Evolutionary conservation across 2,797 vertebrate genomes (phyloP).

Genomic region (Tadarida brasiliensis): DNA sequence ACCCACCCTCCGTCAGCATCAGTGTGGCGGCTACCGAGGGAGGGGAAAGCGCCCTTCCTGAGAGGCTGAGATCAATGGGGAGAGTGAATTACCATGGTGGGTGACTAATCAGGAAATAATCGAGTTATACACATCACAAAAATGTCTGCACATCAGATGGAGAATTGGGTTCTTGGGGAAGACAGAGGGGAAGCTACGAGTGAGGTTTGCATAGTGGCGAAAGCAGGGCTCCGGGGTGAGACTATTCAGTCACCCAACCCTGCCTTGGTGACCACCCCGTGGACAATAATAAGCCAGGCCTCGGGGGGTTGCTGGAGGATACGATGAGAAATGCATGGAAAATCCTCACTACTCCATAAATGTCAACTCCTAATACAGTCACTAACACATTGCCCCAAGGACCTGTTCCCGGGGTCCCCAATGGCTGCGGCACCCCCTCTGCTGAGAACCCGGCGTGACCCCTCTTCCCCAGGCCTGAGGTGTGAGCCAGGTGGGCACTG

Average conservation of each 20-base stretch:
- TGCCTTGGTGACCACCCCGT: neutral
- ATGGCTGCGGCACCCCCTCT: neutral
- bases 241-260: no score
- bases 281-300: neutral
- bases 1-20: neutral
- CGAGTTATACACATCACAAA: neutral
- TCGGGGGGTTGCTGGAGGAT: neutral
- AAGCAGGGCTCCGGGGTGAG: no score
- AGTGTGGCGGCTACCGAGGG: neutral
- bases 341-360: neutral
- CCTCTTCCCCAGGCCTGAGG: neutral
- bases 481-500: neutral
- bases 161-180: neutral
- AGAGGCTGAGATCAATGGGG: slow-evolving; percentile 14
- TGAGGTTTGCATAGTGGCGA: rapidly evolving
- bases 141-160: neutral
- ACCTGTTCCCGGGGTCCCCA: neutral
- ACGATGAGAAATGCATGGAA: rapidly evolving
- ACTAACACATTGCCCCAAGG: neutral
- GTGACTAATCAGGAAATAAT: slow-evolving; percentile 66
- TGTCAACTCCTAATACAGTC: rapidly evolving
- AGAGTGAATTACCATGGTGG: neutral
- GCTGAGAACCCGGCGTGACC: neutral
- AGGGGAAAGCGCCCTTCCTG: rapidly evolving
- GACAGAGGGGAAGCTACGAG: neutral